A percentile compares a stretch with the other conserved stretches of the same genome.
These are phyloP conservation scores for Caretta caretta DNA, from an alignment of 2,113 vertebrate species.

Conservation along the genomic window DNA sequence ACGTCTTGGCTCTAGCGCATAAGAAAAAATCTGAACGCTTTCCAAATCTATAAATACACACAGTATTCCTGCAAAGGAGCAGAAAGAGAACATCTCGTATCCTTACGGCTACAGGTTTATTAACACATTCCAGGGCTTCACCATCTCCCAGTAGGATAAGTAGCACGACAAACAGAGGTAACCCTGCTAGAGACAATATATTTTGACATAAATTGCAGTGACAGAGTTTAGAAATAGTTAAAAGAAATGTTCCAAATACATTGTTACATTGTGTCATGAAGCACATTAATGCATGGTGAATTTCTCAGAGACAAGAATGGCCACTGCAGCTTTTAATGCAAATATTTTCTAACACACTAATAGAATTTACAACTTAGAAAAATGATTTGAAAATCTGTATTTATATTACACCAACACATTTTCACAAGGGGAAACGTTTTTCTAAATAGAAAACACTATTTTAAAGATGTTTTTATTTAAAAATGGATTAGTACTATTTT, in stretches of 20 bases:
- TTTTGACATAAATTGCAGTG: slow-evolving; percentile 16
- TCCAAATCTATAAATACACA: slow-evolving; percentile 70
- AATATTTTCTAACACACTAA: background rate
- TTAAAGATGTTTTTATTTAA: background rate
- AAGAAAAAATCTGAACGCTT: slow-evolving; percentile 30
- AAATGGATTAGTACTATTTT: slow-evolving; percentile 13
- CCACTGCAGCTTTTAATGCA: background rate
- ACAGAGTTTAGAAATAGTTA: slow-evolving; percentile 35
- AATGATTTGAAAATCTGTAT: background rate
- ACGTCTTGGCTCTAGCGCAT: slow-evolving; percentile 16
- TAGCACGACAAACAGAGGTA: slow-evolving; percentile 43
- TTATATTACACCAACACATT: background rate
- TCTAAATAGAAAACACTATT: background rate
- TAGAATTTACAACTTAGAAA: background rate
- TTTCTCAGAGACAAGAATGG: background rate
- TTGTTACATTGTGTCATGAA: background rate
- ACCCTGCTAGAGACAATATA: slow-evolving; percentile 8
- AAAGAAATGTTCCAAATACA: background rate
- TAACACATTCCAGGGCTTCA: slow-evolving; percentile 40
- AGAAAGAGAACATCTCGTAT: slow-evolving; percentile 56
- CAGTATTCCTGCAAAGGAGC: slow-evolving; percentile 45
- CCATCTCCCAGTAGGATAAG: slow-evolving; percentile 30
- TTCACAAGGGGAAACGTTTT: background rate
- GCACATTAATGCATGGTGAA: background rate
- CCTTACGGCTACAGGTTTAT: slow-evolving; percentile 26